phyloP scores from a whole-genome alignment of 37 sponge, comb jelly and placozoan genomes.

The Tethya wilhelma region DNA sequence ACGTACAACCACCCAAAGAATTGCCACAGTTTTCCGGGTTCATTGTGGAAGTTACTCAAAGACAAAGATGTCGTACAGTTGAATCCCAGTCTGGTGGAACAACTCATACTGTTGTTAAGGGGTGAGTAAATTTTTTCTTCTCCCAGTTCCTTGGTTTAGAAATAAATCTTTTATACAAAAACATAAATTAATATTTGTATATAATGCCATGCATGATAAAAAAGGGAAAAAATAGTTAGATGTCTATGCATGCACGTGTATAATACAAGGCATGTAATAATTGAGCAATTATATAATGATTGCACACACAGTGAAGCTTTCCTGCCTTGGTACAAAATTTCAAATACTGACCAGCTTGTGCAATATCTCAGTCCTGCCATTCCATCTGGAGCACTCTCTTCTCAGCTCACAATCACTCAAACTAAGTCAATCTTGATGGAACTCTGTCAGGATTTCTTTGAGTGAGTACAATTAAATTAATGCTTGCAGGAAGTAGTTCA shows the following conservation, averaged over 20 bases:
- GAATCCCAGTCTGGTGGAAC: neutral
- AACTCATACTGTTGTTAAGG: neutral
- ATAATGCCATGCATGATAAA: too few relatives aligned
- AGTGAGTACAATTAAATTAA: too few relatives aligned
- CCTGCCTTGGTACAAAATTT: neutral
- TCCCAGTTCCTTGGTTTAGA: too few relatives aligned
- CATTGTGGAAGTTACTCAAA: constrained; percentile 33
- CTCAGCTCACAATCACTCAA: neutral
- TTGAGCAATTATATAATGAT: too few relatives aligned
- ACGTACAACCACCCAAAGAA: constrained; percentile 21
- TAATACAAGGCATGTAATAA: too few relatives aligned
- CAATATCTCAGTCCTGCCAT: neutral
- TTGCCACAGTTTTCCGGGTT: constrained; percentile 36
- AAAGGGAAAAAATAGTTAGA: too few relatives aligned
- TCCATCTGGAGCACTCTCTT: constrained; percentile 4
- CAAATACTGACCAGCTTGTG: constrained; percentile 12
- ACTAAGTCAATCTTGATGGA: neutral
- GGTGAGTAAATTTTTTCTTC: too few relatives aligned
- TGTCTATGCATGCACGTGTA: too few relatives aligned
- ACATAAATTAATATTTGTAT: too few relatives aligned
- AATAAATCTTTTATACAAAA: too few relatives aligned
- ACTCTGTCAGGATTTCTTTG: constrained; percentile 3
- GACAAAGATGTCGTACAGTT: neutral
- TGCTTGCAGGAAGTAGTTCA: too few relatives aligned
- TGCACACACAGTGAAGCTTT: neutral